These are phyloP conservation scores for Gymnodraco acuticeps DNA, from an alignment of 2,797 vertebrate genomes.

Conservation along the genomic window DNA sequence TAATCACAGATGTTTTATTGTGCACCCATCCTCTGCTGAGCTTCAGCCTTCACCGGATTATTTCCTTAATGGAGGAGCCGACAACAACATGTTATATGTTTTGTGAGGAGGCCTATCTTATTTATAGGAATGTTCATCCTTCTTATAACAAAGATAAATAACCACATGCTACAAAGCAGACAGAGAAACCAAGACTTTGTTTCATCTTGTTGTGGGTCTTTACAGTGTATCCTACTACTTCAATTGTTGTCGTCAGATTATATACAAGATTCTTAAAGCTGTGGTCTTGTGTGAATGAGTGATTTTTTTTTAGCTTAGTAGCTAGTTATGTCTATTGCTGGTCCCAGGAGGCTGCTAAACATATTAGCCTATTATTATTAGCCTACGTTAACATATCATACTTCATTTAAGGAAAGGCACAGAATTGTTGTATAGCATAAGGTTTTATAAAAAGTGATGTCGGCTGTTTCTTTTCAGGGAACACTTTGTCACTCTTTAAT, in stretches of 20 bases:
- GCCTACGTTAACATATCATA: too few species aligned
- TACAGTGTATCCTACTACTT: neutral
- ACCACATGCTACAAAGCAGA: conserved; percentile 1
- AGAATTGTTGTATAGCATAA: too few species aligned
- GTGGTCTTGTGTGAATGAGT: too few species aligned
- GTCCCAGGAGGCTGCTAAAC: too few species aligned
- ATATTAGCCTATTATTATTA: too few species aligned
- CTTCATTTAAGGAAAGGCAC: too few species aligned
- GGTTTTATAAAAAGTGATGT: too few species aligned
- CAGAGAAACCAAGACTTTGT: neutral
- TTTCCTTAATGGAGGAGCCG: conserved; percentile 1
- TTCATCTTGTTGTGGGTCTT: neutral
- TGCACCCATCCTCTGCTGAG: conserved; percentile 11
- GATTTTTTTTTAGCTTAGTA: too few species aligned
- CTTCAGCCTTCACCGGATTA: conserved; percentile 5
- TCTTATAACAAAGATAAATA: conserved; percentile 7
- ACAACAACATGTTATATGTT: conserved; percentile 1
- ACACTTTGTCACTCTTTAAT: too few species aligned
- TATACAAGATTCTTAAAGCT: too few species aligned
- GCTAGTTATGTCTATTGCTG: too few species aligned
- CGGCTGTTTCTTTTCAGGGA: too few species aligned
- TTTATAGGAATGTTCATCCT: conserved; percentile 11
- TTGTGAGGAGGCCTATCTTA: neutral
- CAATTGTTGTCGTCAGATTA: conserved; percentile 6
- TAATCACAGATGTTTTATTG: conserved; percentile 30